These are phyloP conservation scores for Rhabdophis nuchalis DNA, from an alignment of 2,797 vertebrate species.

Conservation along the genomic window DNA sequence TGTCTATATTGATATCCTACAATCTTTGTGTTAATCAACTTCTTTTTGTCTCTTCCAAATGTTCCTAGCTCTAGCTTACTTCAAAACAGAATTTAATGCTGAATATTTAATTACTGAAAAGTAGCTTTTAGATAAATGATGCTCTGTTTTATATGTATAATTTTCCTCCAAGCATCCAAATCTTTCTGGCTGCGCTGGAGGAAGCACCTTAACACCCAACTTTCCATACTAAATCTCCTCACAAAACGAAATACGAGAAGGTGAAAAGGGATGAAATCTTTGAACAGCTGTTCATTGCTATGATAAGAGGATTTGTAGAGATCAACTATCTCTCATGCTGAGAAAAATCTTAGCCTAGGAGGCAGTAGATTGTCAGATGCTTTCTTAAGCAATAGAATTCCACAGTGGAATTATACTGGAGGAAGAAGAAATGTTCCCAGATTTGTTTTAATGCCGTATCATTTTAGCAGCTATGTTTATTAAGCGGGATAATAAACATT, in stretches of 20 bases:
- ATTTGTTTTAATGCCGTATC: background rate
- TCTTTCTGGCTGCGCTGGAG: background rate
- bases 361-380: background rate
- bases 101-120: background rate
- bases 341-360: background rate
- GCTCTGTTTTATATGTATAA: background rate
- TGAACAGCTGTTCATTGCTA: background rate
- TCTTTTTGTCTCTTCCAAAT: background rate
- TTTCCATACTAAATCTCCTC: background rate
- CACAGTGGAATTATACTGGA: background rate
- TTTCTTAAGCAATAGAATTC: background rate
- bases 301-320: background rate
- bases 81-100: background rate
- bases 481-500: too few species aligned
- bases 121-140: background rate
- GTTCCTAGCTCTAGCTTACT: background rate
- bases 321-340: background rate
- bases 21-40: background rate
- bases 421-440: background rate
- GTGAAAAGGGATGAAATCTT: background rate
- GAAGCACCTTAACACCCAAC: background rate
- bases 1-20: background rate
- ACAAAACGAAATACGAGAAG: background rate
- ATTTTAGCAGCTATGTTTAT: background rate
- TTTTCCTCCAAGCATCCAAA: background rate